A percentile compares a stretch with the other conserved stretches of the same genome.
phyloP scores from a whole-genome alignment of 2,888 invertebrate species.

The Hemithea aestivaria region DNA sequence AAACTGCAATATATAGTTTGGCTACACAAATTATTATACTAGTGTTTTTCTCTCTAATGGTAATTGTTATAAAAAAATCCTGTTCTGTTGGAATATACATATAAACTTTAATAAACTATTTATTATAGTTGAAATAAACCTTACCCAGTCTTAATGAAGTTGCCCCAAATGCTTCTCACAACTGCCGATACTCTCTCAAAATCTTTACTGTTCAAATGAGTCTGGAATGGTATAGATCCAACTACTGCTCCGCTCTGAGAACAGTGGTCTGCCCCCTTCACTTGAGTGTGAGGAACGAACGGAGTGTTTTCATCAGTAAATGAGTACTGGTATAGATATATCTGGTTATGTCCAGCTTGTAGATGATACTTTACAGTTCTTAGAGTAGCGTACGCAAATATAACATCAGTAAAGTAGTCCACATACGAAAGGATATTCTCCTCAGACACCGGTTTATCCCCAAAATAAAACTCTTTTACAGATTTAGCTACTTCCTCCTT shows the following conservation, averaged over 20 bases:
- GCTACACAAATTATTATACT: too few species aligned
- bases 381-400: slow-evolving; percentile 29
- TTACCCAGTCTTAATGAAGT: slow-evolving; percentile 10
- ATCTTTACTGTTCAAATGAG: neutral
- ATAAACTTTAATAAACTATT: too few species aligned
- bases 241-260: slow-evolving; percentile 28
- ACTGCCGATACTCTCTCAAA: too few species aligned
- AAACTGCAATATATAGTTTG: too few species aligned
- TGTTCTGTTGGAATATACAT: too few species aligned
- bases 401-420: slow-evolving; percentile 45
- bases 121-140: too few species aligned
- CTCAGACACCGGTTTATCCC: slow-evolving; percentile 25
- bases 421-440: slow-evolving; percentile 28
- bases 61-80: too few species aligned
- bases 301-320: slow-evolving; percentile 27
- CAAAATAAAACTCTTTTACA: slow-evolving; percentile 38
- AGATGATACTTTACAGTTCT: slow-evolving; percentile 31
- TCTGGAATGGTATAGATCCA: too few species aligned
- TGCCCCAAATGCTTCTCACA: slow-evolving; percentile 1
- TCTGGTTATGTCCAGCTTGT: slow-evolving; percentile 33
- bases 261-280: slow-evolving; percentile 31
- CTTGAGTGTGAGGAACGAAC: slow-evolving; percentile 23
- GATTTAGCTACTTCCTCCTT: slow-evolving; percentile 24
- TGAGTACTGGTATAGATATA: slow-evolving; percentile 37
- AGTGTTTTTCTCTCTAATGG: too few species aligned